Conservation (phyloP, 1,140 invertebrate species). For the Drosophila teissieri region DNA sequence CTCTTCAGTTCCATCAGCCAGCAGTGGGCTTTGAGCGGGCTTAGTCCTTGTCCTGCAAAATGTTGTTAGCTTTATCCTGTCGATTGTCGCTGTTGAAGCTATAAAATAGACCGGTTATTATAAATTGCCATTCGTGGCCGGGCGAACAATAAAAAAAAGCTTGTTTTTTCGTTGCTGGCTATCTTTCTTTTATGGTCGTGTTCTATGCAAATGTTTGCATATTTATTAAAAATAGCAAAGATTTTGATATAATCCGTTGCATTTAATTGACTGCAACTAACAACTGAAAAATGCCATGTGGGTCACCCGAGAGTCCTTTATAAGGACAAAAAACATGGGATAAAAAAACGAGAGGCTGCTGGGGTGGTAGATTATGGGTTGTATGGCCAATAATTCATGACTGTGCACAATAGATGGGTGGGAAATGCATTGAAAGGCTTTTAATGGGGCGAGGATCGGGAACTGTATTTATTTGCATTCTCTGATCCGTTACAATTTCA, state of each 20-base stretch:
- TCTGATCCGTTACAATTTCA: constrained; percentile 59
- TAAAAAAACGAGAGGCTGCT: constrained; percentile 3
- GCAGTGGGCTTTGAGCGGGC: constrained; percentile 22
- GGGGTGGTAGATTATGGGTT: constrained; percentile 7
- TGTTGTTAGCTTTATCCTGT: constrained; percentile 71
- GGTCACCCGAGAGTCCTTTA: constrained; percentile 39
- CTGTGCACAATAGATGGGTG: constrained; percentile 17
- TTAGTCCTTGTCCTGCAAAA: constrained; percentile 66
- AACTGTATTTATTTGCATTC: constrained; percentile 52
- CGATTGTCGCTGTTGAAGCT: constrained; percentile 71
- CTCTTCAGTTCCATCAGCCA: constrained; percentile 9
- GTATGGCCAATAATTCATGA: constrained; percentile 23
- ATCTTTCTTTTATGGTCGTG: constrained; percentile 31
- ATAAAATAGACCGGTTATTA: constrained; percentile 66
- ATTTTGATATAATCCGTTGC: constrained; percentile 72
- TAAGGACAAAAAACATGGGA: constrained; percentile 1
- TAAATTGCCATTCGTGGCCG: constrained; percentile 53
- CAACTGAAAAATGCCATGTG: constrained; percentile 55
- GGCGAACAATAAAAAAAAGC: constrained; percentile 41
- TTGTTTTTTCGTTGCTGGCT: constrained; percentile 6
- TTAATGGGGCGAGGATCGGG: constrained; percentile 31
- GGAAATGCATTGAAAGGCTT: constrained; percentile 48
- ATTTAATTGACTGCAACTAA: constrained; percentile 79
- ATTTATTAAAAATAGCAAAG: constrained; percentile 76
- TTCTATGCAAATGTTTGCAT: constrained; percentile 69